phyloP scores from a whole-genome alignment of 2,797 vertebrate genomes.

The Typhlichthys subterraneus region DNA sequence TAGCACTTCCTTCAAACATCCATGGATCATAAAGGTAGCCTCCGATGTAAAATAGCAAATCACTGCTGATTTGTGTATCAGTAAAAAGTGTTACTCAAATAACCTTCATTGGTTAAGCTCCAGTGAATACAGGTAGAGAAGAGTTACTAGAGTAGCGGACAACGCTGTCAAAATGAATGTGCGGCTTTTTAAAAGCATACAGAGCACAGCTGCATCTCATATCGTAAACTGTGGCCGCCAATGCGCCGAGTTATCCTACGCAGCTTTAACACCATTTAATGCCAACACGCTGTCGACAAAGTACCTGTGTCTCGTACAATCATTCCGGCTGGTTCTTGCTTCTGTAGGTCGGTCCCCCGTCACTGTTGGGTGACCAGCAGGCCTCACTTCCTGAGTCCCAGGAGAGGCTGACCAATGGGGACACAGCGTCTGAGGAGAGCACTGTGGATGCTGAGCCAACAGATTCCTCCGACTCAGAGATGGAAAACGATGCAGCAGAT shows the following conservation, averaged over 20 bases:
- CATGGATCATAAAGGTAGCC: neutral
- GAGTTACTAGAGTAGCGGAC: too few species aligned
- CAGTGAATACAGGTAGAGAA: too few species aligned
- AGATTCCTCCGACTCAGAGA: slow-evolving; percentile 88
- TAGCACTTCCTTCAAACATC: neutral
- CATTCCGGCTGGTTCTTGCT: neutral
- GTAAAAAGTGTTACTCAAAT: too few species aligned
- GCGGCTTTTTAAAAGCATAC: too few species aligned
- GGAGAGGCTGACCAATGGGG: slow-evolving; percentile 79
- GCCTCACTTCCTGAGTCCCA: slow-evolving; percentile 78
- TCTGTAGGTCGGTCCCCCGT: slow-evolving; percentile 82
- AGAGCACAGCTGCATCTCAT: too few species aligned
- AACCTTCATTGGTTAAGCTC: too few species aligned
- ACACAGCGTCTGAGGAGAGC: slow-evolving; percentile 77
- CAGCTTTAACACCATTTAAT: too few species aligned
- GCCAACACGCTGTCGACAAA: neutral
- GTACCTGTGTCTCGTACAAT: neutral
- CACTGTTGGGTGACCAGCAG: slow-evolving; percentile 80
- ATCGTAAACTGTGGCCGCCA: too few species aligned
- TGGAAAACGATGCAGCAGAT: slow-evolving; percentile 84
- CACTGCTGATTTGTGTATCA: too few species aligned
- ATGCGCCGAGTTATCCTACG: too few species aligned
- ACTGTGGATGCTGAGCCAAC: slow-evolving; percentile 81
- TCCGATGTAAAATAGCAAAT: too few species aligned
- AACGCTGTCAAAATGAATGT: too few species aligned